Conservation (phyloP, 2,113 vertebrate species). For the Pandion haliaetus region DNA sequence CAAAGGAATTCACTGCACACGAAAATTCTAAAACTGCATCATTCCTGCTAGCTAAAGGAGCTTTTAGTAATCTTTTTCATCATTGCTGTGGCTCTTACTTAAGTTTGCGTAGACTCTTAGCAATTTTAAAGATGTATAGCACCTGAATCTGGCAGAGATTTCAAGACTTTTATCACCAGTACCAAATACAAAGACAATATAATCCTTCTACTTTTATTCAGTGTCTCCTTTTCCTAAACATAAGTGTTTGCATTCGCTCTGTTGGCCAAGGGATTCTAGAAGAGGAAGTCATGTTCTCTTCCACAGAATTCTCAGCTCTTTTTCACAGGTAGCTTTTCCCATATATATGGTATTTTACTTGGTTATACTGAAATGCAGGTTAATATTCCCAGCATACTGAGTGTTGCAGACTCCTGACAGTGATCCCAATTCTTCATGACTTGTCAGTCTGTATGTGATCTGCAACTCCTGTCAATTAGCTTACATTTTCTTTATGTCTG, state of each 20-base stretch:
- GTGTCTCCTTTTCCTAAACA: neutral
- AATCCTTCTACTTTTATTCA: neutral
- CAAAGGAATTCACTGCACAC: neutral
- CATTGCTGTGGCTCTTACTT: neutral
- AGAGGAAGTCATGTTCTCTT: neutral
- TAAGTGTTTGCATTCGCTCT: neutral
- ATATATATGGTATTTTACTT: neutral
- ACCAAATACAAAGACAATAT: neutral
- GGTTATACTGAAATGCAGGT: neutral
- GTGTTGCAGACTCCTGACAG: neutral
- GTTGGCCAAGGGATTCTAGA: neutral
- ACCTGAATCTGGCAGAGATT: neutral
- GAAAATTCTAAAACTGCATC: neutral
- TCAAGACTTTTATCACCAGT: neutral
- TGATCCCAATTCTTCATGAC: neutral
- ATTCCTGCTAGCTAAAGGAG: neutral
- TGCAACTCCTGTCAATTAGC: neutral
- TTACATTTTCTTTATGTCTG: neutral
- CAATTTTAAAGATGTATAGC: neutral
- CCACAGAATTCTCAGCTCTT: neutral
- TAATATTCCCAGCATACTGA: neutral
- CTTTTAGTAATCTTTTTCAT: neutral
- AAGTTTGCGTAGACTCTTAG: neutral
- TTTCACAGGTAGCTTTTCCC: neutral
- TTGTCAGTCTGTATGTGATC: neutral